A percentile compares a stretch with the other conserved stretches of the same genome.
phyloP scores from a whole-genome alignment of 2,888 invertebrate species.

The Microchrysa polita region DNA sequence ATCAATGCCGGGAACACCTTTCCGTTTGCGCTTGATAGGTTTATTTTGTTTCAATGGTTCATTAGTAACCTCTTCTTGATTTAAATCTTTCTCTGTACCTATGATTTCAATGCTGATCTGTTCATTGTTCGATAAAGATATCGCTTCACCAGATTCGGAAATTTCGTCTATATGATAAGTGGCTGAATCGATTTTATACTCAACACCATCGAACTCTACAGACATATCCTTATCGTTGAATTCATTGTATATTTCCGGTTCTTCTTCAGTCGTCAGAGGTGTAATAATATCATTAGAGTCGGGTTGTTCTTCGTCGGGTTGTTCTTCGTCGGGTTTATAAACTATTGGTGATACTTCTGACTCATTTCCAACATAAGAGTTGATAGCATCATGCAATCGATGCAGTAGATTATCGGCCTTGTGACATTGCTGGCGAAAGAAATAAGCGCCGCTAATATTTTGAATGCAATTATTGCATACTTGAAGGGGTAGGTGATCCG shows the following conservation, averaged over 20 bases:
- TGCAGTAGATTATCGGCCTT: constrained; percentile 44
- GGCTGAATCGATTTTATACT: constrained; percentile 38
- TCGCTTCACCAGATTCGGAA: neutral
- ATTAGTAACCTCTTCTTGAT: neutral
- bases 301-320: neutral
- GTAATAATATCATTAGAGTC: neutral
- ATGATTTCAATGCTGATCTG: constrained; percentile 24
- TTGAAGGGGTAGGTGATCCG: constrained; percentile 44
- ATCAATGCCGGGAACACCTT: neutral
- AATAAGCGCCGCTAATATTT: constrained; percentile 46
- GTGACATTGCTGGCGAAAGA: constrained; percentile 45
- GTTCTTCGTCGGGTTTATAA: neutral
- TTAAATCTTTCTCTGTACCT: neutral
- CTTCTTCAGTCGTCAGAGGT: neutral
- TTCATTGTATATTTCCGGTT: constrained; percentile 2
- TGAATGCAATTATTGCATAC: constrained; percentile 47
- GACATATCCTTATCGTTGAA: constrained; percentile 39
- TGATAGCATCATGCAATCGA: constrained; percentile 18
- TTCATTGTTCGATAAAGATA: neutral
- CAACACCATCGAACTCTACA: constrained; percentile 43
- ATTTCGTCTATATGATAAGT: constrained; percentile 2
- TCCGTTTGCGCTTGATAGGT: neutral
- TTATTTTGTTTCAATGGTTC: too few relatives aligned
- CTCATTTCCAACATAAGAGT: neutral
- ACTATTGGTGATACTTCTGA: neutral